Evolutionary conservation across 2,113 vertebrate species (phyloP).

Genomic region (Elgaria multicarinata): DNA sequence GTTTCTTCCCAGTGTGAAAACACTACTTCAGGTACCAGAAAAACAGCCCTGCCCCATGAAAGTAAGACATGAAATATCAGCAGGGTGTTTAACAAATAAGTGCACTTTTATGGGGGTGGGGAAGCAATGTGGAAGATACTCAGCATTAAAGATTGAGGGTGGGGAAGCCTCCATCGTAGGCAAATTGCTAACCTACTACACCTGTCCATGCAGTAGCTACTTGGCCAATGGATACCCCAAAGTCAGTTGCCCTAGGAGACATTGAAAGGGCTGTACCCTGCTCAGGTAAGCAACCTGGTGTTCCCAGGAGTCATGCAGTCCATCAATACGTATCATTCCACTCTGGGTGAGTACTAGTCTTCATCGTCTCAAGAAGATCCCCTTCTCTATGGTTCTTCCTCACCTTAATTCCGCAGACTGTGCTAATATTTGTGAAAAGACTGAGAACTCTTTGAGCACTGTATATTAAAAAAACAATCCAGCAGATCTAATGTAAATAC

Average conservation of each 20-base stretch:
- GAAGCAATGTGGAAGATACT: neutral
- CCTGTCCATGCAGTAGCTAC: neutral
- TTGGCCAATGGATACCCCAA: neutral
- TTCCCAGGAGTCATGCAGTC: too few species aligned
- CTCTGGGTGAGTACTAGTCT: too few species aligned
- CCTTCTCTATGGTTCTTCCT: too few species aligned
- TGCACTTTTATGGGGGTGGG: neutral
- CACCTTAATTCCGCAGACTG: too few species aligned
- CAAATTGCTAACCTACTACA: neutral
- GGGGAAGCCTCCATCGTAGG: neutral
- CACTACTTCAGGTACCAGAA: constrained; percentile 8
- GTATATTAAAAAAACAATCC: too few species aligned
- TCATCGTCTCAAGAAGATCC: too few species aligned
- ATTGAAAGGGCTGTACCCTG: too few species aligned
- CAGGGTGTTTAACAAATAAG: neutral
- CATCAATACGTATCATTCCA: too few species aligned
- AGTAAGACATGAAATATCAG: neutral
- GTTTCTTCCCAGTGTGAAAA: neutral
- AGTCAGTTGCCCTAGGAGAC: neutral
- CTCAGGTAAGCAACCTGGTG: too few species aligned
- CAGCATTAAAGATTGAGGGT: neutral
- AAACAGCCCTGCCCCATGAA: neutral
- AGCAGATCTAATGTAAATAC: too few species aligned
- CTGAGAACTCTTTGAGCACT: too few species aligned
- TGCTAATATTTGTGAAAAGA: too few species aligned